Evolutionary conservation across 2,888 invertebrate species (phyloP), one percentile per base, ranked within the genome.

Genomic region (Octonoba sinensis): DNA sequence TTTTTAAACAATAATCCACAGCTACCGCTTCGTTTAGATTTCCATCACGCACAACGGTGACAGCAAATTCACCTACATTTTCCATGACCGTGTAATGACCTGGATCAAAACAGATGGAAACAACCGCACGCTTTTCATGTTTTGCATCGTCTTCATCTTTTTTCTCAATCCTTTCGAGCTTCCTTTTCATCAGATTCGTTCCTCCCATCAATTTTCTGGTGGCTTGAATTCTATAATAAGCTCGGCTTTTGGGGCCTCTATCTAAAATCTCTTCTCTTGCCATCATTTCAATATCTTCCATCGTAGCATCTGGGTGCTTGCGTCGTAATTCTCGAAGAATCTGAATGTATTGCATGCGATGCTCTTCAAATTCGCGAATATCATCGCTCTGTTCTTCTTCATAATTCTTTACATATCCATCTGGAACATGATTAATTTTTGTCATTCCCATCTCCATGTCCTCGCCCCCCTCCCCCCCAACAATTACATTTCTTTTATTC

Each of bases 61-160:
- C 93, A 3, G 85, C 85, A 87, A 99, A 97, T 16, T 94, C 92
- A 0, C 99, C 99, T 83, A 99, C 96, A 89, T 97, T 98, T 89
- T 99, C 99, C 93, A 99, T 94, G 1, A 99, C 99, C 0, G 98
- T 98, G 89, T 99, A 99, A 88, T 99, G 97, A 72, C 96, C 94
- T 0, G 99, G 99, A 86, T 99, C 97, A 88, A 99, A 99, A 88
- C 91, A 96, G 51, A 99, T 92, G 84, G 92, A 92, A 83, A 92
- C 90, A 0, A 92, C 91, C 59, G 93, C 92, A 16, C 92, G 91
- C 59, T 93, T 92, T 59, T 92, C 90, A 44, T 87, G 77, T 67
- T 85, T 85, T 56, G 77, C 79, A 36, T 82, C 82, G 1, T 83
- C 84, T 0, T 84, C 82, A 11, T 84, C 75, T 57, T 83, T 83